Conservation (phyloP, 2,113 vertebrate species). For the Myrmophylax atrothorax region DNA sequence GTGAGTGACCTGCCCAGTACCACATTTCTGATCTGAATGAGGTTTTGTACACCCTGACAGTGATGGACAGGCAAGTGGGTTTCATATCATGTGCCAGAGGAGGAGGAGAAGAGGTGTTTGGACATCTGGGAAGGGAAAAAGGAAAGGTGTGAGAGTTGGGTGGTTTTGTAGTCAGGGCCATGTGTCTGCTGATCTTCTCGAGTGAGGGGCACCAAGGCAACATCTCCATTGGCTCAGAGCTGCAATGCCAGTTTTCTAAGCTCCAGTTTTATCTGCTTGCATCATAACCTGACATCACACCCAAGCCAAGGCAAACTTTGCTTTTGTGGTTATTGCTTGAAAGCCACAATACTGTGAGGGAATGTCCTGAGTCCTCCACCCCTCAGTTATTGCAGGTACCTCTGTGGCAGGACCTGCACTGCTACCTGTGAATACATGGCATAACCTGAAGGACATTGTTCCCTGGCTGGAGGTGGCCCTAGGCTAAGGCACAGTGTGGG, state of each 20-base stretch:
- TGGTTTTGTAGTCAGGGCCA: not conserved
- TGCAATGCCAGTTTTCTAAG: not conserved
- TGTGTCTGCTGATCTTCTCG: not conserved
- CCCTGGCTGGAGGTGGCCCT: not conserved
- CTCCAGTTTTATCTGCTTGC: not conserved
- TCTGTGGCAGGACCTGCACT: fast-evolving
- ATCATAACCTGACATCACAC: not conserved
- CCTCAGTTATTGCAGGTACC: not conserved
- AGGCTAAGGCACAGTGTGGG: not conserved
- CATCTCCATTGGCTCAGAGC: not conserved
- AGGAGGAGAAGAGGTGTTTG: not conserved
- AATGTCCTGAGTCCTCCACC: not conserved
- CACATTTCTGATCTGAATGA: not conserved
- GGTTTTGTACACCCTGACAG: not conserved
- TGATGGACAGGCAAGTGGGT: not conserved
- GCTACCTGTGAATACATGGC: not conserved
- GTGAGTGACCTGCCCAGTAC: not conserved
- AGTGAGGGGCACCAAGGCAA: not conserved
- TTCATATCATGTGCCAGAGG: not conserved
- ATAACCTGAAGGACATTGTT: not conserved
- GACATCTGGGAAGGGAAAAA: not conserved
- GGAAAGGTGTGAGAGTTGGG: not conserved
- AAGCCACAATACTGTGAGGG: not conserved
- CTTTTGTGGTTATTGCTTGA: not conserved
- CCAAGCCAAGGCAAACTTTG: not conserved